Base-by-base conservation (phyloP, 2,113 vertebrate species). In the Tachuris rubrigastra region DNA sequence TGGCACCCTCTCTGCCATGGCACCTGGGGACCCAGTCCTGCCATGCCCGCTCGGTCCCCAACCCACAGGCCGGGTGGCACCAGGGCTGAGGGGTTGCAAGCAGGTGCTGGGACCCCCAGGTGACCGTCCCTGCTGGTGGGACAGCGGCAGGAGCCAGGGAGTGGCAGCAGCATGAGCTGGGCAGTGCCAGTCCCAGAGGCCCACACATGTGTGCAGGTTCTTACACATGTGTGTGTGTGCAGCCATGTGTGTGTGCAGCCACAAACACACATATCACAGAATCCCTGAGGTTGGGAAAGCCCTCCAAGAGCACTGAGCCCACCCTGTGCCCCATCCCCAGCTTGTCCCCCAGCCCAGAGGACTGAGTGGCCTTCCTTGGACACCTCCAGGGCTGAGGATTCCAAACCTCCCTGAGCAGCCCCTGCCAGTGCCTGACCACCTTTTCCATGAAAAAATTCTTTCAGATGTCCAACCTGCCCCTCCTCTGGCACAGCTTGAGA, bases 341-440 rank as follows among this genome's bases (percentile, higher is more conserved):
- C 22, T 3, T 44, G 52, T 33, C 68, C 9, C 7, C 37, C 68
- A 44, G 50, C 44, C 60, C 68, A 3, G 52, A 33, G 31, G 47
- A 2, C 59, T 2, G 21, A 58, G 76, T 44, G 0, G 5, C 44
- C 59, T 6, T 33, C 27, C 44, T 15, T 14, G 76, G 67, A 7
- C 21, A 42, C 37, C 6, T 12, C 14, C 31, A 23, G 59, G 42
- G 22, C 5, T 28, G 27, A 22, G 33, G 1, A 20, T 37, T 44
- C 68, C 77, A 20, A 2, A 6, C 21, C 3, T 21, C 15, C 33
- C 37, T 30, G 52, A 12, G 44, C 77, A 81, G 37, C 3, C 7
- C 2, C 37, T 74, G 1, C 27, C 44, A 17, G 2, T 0, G 15
- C 35, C 77, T 46, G 68, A 39, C 1, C 27, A 3, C 37, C 37